Base-by-base conservation (phyloP, 2,797 vertebrate species). In the Sebastiscus tertius region DNA sequence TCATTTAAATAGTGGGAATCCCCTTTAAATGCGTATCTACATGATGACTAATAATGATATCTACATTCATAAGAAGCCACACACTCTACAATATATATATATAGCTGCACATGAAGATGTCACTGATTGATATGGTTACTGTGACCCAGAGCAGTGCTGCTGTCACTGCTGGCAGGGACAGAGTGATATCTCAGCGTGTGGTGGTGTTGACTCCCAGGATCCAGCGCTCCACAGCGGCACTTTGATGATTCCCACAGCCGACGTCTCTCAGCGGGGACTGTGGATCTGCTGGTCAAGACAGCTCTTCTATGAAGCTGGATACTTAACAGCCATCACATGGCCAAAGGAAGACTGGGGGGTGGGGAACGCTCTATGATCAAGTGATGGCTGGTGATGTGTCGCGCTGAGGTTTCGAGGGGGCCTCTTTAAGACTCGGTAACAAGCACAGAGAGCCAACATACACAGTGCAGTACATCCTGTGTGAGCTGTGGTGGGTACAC, bases 211-310 rank as follows among this genome's bases (percentile, higher is more conserved):
- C 39, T 79, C 63, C 20, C 49, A 52, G 49, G 49, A 52, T 52
- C 18, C 18, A 52, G 13, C 4, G 13, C 72, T 56, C 61, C 46
- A 36, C 26, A 3, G 39, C 6, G 2, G 6, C 29, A 11, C 64
- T 76, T 63, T 80, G 72, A 87, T 42, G 72, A 42, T 55, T 46
- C 42, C 42, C 16, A 18, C 42, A 46, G 42, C 42, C 42, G 42
- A 46, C 42, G 42, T 66, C 12, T 66, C 65, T 75, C 69, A 77
- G 76, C 7, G 12, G 65, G 65, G 65, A 39, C 63, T 9, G 26
- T 3, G 34, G 65, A 66, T 49, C 26, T 58, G 78, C 76, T 27
- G 61, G 34, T 67, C 22, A 12, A 67, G 75, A 77, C n/a, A 42
- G 26, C 36, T 58, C 20, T n/a, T 55, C 5, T 39, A 10, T 26